Evolutionary conservation across 2,113 vertebrate species (phyloP).

Genomic region (Boulengeromyrus knoepffleri): DNA sequence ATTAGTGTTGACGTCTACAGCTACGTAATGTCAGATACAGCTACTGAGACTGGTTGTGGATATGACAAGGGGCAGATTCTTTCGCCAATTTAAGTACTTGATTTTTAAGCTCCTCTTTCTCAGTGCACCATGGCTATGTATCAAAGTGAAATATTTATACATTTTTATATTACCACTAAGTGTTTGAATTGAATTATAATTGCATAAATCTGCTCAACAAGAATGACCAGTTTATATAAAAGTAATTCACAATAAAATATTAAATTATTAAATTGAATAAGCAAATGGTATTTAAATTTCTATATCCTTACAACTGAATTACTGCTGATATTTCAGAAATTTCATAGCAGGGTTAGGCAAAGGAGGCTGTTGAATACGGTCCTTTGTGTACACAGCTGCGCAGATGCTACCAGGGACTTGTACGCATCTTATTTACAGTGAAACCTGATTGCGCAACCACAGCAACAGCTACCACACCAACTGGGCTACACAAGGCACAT

Average conservation of each 20-base stretch:
- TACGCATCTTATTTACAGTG: constrained; percentile 39
- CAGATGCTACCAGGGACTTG: constrained; percentile 45
- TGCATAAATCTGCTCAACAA: not conserved
- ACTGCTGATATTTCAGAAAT: not conserved
- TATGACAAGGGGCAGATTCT: not conserved
- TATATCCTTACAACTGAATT: not conserved
- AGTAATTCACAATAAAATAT: not conserved
- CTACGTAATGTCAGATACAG: not conserved
- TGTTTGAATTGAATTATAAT: not conserved
- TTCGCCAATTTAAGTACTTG: not conserved
- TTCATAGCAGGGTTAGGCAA: not conserved
- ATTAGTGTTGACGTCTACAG: not conserved
- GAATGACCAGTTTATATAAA: not conserved
- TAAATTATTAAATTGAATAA: not conserved
- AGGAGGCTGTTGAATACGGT: constrained; percentile 35
- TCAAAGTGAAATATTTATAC: not conserved
- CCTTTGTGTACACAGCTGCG: constrained; percentile 38
- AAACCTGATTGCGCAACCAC: constrained; percentile 59
- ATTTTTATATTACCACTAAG: not conserved
- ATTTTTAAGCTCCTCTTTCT: not conserved
- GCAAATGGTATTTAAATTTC: not conserved
- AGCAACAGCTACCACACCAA: constrained; percentile 45
- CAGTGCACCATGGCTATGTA: not conserved
- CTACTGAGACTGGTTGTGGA: not conserved
- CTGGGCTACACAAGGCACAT: constrained; percentile 44